Evolutionary conservation across 2,113 vertebrate species (phyloP), one percentile per base, ranked within the genome.

Genomic region (Sakesphorus luctuosus): DNA sequence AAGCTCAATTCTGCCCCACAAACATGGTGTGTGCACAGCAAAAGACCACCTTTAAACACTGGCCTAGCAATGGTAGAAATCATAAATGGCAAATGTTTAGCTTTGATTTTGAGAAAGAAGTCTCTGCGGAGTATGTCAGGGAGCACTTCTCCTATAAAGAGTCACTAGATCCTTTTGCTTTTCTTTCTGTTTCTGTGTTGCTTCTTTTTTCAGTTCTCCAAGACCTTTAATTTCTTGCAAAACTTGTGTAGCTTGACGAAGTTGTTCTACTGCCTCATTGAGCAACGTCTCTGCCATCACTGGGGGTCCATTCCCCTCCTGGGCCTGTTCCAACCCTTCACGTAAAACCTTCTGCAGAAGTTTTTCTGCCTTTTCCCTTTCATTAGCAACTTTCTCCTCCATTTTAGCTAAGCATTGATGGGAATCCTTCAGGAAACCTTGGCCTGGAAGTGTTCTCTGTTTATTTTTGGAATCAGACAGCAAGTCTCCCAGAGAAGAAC

Each of bases 231-330:
- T 98, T 96, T 99, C 98, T 94, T 97, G 98, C 94, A 99, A 97
- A 96, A 98, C 98, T 58, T 98, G 96, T 7, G 99, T 98, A 13
- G 99, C 99, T 97, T 98, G 98, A 88, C 95, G 98, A 84, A 99
- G 98, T 94, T 99, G 99, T 90, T 99, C 98, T 90, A 99, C 98
- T 24, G 99, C 99, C 94, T 98, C 97, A 49, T 97, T 97, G 79
- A 99, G 98, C 93, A 99, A 97, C 0, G 96, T 93, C 93, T 98
- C 98, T 2, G 99, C 97, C 4, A 73, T 92, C 23, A 56, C 84
- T 0, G 92, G 88, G 68, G 96, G 94, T 80, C 91, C 96, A 2
- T 97, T 97, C 52, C 75, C 96, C 50, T 92, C 96, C 78, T 87
- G 91, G 15, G 59, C 74, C 58, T 97, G 94, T 56, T 95, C 93